Percentiles rank a stretch among this genome's conserved stretches.
phyloP scores from a whole-genome alignment of 2,113 vertebrate genomes.

The Chaetodon auriga region DNA sequence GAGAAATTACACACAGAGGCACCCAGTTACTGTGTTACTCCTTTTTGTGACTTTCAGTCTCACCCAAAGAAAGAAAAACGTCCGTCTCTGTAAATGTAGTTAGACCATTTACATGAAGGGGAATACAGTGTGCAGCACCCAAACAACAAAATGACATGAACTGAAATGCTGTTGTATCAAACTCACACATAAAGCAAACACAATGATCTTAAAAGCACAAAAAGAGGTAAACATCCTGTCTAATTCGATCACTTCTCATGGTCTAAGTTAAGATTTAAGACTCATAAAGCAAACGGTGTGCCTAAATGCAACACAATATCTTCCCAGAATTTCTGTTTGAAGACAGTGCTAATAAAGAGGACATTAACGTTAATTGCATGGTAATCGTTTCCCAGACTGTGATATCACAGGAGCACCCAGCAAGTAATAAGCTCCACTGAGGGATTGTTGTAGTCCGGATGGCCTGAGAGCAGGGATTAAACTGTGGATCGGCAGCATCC shows the following conservation, averaged over 20 bases:
- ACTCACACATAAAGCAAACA: not conserved
- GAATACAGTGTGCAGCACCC: not conserved
- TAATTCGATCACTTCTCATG: slow-evolving; percentile 18
- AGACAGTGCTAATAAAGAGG: slow-evolving; percentile 49
- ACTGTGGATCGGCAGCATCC: slow-evolving; percentile 65
- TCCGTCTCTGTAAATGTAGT: slow-evolving; percentile 24
- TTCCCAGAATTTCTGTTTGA: slow-evolving; percentile 27
- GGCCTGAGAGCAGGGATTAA: slow-evolving; percentile 78
- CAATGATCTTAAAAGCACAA: slow-evolving; percentile 7
- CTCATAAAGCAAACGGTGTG: slow-evolving; percentile 4
- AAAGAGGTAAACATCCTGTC: not conserved
- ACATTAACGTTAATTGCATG: slow-evolving; percentile 66
- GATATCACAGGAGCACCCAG: slow-evolving; percentile 58
- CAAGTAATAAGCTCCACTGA: slow-evolving; percentile 64
- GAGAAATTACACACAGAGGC: slow-evolving; percentile 47
- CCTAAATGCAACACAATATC: slow-evolving; percentile 47
- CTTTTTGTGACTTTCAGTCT: slow-evolving; percentile 41
- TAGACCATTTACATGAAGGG: no score
- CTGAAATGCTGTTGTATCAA: slow-evolving; percentile 3
- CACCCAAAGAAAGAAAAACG: not conserved
- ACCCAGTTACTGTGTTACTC: slow-evolving; percentile 56
- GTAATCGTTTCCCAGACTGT: slow-evolving; percentile 63
- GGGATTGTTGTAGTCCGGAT: slow-evolving; percentile 71
- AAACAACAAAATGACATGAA: not conserved
- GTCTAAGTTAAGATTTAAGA: slow-evolving; percentile 32